Evolutionary conservation across 2,113 vertebrate genomes (phyloP), one percentile per base, ranked within the genome.

Genomic region (Rhea pennata): DNA sequence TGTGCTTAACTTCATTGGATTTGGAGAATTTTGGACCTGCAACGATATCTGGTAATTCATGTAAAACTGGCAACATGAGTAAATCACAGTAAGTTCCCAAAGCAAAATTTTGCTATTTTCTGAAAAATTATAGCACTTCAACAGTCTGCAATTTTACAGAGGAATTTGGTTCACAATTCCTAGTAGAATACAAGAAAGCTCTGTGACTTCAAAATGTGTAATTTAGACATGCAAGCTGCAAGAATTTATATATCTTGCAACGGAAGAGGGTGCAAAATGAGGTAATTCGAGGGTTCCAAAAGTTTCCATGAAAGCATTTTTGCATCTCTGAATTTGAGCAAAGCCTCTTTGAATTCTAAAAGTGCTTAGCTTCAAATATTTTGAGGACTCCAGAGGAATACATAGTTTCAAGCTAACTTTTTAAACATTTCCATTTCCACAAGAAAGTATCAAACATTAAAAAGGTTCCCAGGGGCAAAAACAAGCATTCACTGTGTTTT

Each of bases 381-480:
- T 67, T 53, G 48, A 44, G n/a, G 33, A 71, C 66, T 92, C 70
- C 48, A 71, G 44, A 87, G 87, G 66, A 94, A 65, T 39, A 56
- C 6, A 44, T 15, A 24, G 65, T 81, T 84, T 89, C 81, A 65
- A 94, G 27, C 7, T 71, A 53, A 58, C 24, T 80, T 86, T 84
- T 86, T 84, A 61, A 87, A 54, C 12, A 79, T 53, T 58, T 59
- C 39, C 22, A 44, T 21, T 82, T 67, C 67, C 85, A 79, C 66
- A 84, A 92, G 53, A 91, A 95, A 93, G 44, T 62, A 65, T 39
- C 3, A 8, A 78, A 66, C 58, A 89, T 79, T 53, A 92, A 93
- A 96, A 87, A 1, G 0, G 36, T 76, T 84, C 91, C 95, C 72
- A 17, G 71, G 36, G 73, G 29, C 39, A 33, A 77, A 93, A 84